phyloP scores from a whole-genome alignment of 2,888 invertebrate genomes.

The Gnatocerus cornutus region DNA sequence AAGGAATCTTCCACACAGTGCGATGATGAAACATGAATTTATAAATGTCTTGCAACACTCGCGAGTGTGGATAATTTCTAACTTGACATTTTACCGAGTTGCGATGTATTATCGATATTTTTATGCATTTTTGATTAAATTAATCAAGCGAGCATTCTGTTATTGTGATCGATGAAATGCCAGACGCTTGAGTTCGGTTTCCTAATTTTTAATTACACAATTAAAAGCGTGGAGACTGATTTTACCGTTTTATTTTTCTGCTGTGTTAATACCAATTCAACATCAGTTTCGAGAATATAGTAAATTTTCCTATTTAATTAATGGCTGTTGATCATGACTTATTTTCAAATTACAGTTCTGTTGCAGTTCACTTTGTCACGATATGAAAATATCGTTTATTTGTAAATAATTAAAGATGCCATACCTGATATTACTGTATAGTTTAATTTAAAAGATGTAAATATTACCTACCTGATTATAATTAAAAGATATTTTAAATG shows the following conservation, averaged over 20 bases:
- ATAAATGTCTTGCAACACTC: conserved; percentile 1
- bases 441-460: conserved; percentile 50
- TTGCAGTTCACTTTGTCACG: conserved; percentile 22
- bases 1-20: conserved; percentile 8
- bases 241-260: conserved; percentile 32
- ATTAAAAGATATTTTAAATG: conserved; percentile 50
- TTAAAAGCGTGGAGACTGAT: conserved; percentile 32
- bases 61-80: conserved; percentile 18
- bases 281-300: conserved; percentile 45
- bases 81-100: conserved; percentile 16
- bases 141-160: not conserved
- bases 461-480: conserved; percentile 50
- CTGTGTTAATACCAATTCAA: conserved; percentile 44
- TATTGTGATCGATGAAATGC: conserved; percentile 20
- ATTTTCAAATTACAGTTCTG: conserved; percentile 5
- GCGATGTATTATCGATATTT: not conserved
- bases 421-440: conserved; percentile 52
- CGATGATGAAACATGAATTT: too few species aligned
- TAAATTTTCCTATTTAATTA: conserved; percentile 36
- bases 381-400: conserved; percentile 19
- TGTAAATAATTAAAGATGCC: conserved; percentile 52
- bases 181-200: conserved; percentile 17
- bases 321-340: conserved; percentile 41
- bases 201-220: conserved; percentile 27
- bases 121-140: conserved; percentile 17